A percentile compares a stretch with the other conserved stretches of the same genome.
These are phyloP conservation scores for Herpetotheres cachinnans DNA, from an alignment of 2,113 vertebrate genomes.

Conservation along the genomic window DNA sequence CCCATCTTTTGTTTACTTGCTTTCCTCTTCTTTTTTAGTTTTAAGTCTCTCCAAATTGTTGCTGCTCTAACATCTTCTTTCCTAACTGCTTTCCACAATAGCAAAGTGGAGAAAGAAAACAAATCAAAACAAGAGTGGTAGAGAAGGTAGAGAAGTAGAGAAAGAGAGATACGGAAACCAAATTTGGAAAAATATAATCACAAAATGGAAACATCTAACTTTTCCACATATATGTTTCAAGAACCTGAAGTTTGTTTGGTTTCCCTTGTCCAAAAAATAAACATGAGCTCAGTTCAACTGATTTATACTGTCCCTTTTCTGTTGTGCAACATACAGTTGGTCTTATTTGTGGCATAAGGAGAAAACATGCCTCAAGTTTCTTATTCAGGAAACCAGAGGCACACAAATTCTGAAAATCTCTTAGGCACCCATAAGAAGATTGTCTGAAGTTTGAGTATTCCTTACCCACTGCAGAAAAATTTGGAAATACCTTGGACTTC, in stretches of 20 bases:
- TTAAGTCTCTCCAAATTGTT: not conserved
- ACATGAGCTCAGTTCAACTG: not conserved
- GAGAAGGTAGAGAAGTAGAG: not conserved
- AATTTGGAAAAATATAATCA: not conserved
- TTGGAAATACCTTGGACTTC: not conserved
- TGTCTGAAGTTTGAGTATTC: not conserved
- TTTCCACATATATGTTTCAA: not conserved
- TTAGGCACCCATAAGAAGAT: not conserved
- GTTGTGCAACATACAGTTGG: accelerated
- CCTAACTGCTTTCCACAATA: not conserved
- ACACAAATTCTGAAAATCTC: not conserved
- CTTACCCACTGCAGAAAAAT: not conserved
- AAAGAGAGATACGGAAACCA: not conserved
- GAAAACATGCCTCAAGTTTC: not conserved
- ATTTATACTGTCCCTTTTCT: not conserved
- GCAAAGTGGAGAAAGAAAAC: not conserved
- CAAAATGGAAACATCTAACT: not conserved
- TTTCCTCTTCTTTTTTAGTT: not conserved
- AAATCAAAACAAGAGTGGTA: not conserved
- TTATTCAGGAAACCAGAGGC: not conserved
- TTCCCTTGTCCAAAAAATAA: not conserved
- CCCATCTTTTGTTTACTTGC: not conserved
- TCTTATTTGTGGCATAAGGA: not conserved
- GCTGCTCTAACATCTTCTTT: not conserved
- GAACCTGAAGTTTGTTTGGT: not conserved